A percentile compares a stretch with the other conserved stretches of the same genome.
Evolutionary conservation across 2,797 vertebrate genomes (phyloP).

Genomic region (Xiphophorus birchmanni): DNA sequence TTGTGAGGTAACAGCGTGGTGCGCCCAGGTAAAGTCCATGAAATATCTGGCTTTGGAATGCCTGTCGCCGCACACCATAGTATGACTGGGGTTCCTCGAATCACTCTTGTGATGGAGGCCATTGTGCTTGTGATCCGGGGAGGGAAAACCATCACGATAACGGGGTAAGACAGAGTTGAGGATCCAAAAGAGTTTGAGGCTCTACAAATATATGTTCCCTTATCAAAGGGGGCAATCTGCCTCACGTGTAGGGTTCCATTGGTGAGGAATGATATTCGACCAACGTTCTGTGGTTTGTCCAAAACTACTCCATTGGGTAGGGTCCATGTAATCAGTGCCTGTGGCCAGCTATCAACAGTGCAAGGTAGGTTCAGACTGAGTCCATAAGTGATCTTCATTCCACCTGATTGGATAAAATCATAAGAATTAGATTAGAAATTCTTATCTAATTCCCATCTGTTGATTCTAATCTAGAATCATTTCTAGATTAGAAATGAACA

Average conservation of each 20-base stretch:
- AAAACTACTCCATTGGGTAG: slow-evolving; percentile 81
- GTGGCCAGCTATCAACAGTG: slow-evolving; percentile 80
- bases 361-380: slow-evolving; percentile 79
- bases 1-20: slow-evolving; percentile 81
- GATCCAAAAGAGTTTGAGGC: slow-evolving; percentile 83
- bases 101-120: slow-evolving; percentile 73
- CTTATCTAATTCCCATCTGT: no score
- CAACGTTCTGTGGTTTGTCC: slow-evolving; percentile 77
- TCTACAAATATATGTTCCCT: slow-evolving; percentile 81
- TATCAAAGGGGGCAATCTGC: slow-evolving; percentile 78
- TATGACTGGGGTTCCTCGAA: slow-evolving; percentile 74
- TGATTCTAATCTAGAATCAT: no score
- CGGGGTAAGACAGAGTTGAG: slow-evolving; percentile 77
- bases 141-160: slow-evolving; percentile 81
- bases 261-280: slow-evolving; percentile 67
- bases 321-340: slow-evolving; percentile 79
- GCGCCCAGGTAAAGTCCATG: slow-evolving; percentile 85
- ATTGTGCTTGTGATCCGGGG: slow-evolving; percentile 78
- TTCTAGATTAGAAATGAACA: background rate
- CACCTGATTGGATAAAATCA: slow-evolving; percentile 52
- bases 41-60: slow-evolving; percentile 83
- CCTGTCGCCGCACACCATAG: slow-evolving; percentile 76
- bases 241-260: slow-evolving; percentile 82
- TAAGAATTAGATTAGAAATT: background rate
- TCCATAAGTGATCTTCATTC: slow-evolving; percentile 80